Percentiles rank a stretch among this genome's conserved stretches.
These are phyloP conservation scores for Zaprionus lachaisei DNA, from an alignment of 1,140 invertebrate genomes.

Conservation along the genomic window DNA sequence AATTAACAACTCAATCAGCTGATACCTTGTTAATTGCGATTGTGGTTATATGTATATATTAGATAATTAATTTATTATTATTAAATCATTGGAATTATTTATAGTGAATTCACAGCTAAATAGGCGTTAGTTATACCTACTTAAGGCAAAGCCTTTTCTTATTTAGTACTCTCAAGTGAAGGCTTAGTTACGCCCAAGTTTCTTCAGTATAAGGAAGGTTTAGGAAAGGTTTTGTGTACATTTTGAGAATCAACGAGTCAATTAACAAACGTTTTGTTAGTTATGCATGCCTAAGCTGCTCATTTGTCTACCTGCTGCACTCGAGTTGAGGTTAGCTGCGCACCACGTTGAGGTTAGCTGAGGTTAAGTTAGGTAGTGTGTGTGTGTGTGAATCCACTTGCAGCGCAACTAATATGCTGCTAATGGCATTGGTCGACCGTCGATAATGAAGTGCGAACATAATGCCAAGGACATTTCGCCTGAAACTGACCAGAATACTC, in stretches of 20 bases:
- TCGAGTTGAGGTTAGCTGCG: constrained; percentile 27
- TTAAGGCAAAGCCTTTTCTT: not conserved
- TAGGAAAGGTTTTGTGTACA: not conserved
- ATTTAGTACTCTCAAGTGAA: not conserved
- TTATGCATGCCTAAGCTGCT: constrained; percentile 46
- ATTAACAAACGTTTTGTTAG: constrained; percentile 15
- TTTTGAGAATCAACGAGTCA: not conserved
- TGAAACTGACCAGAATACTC: not conserved
- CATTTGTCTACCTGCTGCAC: not conserved
- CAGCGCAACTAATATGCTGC: constrained; percentile 68
- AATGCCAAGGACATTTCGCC: constrained; percentile 47
- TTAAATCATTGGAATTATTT: not conserved
- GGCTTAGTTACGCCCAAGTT: not conserved
- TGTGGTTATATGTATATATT: not conserved
- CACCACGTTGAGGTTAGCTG: constrained; percentile 28
- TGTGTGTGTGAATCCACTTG: constrained; percentile 17
- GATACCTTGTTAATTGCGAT: not conserved
- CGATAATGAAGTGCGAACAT: constrained; percentile 77
- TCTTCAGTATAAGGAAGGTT: not conserved
- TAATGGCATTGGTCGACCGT: constrained; percentile 77
- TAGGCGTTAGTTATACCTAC: not conserved
- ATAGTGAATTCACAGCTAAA: not conserved
- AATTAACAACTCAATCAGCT: constrained; percentile 58
- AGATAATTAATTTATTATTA: no score
- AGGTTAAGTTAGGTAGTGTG: constrained; percentile 33